Percentiles rank a stretch among this genome's conserved stretches.
Conservation (phyloP, 2,797 vertebrate species). For the Coccyzus lansbergi region DNA sequence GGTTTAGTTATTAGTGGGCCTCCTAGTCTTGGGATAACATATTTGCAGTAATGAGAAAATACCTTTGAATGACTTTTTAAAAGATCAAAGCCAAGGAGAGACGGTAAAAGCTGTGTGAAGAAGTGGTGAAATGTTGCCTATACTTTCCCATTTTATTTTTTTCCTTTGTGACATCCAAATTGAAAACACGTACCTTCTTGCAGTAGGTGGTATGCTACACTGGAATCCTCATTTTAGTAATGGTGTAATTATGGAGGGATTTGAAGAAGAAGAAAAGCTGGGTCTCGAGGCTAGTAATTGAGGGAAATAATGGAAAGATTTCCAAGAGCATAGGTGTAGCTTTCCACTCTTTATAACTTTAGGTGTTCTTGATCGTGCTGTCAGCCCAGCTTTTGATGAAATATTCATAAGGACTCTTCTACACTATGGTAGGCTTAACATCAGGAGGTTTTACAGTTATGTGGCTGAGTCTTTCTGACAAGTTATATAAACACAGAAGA, state of each 20-base stretch:
- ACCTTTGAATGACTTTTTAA: neutral
- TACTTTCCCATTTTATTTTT: neutral
- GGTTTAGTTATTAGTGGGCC: neutral
- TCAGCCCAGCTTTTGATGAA: neutral
- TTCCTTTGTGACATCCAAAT: neutral
- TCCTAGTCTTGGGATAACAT: neutral
- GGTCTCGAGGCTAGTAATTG: neutral
- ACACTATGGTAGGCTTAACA: neutral
- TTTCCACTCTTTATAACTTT: neutral
- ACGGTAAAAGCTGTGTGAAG: neutral
- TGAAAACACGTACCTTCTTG: neutral
- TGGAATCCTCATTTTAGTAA: neutral
- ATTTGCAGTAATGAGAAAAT: neutral
- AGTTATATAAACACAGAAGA: neutral
- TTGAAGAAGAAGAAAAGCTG: neutral
- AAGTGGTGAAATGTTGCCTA: neutral
- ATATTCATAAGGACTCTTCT: neutral
- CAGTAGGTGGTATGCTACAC: neutral
- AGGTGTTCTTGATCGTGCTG: neutral
- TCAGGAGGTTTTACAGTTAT: neutral
- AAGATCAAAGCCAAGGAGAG: neutral
- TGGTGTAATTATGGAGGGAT: neutral
- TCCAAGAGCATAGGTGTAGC: neutral
- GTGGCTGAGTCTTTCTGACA: neutral
- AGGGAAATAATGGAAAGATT: neutral